phyloP scores from a whole-genome alignment of 2,797 vertebrate genomes.

The Enoplosus armatus region DNA sequence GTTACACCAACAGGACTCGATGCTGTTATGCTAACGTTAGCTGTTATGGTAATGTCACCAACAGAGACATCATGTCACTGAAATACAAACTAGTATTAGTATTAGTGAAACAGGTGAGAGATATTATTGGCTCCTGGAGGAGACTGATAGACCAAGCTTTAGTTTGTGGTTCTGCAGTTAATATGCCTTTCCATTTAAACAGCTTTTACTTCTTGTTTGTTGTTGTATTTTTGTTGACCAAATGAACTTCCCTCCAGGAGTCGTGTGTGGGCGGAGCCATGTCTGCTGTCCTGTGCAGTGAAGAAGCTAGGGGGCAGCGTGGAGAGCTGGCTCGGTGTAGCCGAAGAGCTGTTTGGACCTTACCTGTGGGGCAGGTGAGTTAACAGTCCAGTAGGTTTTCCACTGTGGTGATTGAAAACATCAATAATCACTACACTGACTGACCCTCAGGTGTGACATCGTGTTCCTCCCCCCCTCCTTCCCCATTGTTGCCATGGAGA shows the following conservation, averaged over 20 bases:
- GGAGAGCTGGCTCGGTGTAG: constrained; percentile 93
- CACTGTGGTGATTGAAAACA: rapidly evolving
- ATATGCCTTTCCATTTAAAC: no score
- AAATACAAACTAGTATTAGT: no score
- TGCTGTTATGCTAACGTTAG: no score
- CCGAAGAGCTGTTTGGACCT: constrained; percentile 93
- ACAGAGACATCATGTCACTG: no score
- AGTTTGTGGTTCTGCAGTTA: no score
- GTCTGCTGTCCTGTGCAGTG: constrained; percentile 91
- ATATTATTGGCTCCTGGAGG: neutral
- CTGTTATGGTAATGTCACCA: no score
- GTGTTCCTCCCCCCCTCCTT: constrained; percentile 98
- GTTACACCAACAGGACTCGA: no score
- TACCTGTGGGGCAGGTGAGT: constrained; percentile 96
- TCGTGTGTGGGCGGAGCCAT: constrained; percentile 97
- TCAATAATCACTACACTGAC: no score
- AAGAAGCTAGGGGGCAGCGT: constrained; percentile 93
- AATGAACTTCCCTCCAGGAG: constrained; percentile 82
- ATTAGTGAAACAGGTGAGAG: neutral
- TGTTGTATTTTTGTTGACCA: neutral
- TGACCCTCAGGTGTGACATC: constrained; percentile 91
- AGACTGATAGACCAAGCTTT: no score
- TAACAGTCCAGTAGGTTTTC: rapidly evolving
- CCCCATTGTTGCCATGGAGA: constrained; percentile 99
- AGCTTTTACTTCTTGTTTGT: no score